Evolutionary conservation across 2,797 vertebrate species (phyloP).

Genomic region (Chaetophractus vellerosus): DNA sequence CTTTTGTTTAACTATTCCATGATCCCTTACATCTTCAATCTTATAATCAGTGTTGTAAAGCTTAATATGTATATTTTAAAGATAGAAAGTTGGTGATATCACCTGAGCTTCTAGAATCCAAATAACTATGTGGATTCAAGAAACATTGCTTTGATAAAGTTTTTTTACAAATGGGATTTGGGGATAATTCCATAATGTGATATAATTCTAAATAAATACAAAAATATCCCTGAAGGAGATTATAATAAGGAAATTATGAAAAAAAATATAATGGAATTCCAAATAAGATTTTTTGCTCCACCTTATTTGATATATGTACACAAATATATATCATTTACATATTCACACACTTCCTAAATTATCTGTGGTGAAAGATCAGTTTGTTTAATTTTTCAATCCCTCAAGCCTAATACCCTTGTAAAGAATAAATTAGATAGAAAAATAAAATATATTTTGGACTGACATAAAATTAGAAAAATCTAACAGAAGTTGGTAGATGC

Average conservation of each 20-base stretch:
- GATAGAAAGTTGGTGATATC: not conserved
- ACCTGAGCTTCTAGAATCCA: not conserved
- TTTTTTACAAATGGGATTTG: not conserved
- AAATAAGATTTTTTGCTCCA: not conserved
- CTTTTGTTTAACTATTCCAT: not conserved
- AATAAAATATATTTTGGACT: not conserved
- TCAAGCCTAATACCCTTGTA: not conserved
- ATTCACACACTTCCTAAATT: too few species aligned
- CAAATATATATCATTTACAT: too few species aligned
- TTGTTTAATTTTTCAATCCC: constrained; percentile 32
- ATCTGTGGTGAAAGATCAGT: not conserved
- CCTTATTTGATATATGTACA: not conserved
- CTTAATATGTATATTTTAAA: constrained; percentile 18
- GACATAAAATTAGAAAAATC: not conserved
- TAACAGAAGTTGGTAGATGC: not conserved
- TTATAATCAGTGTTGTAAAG: not conserved
- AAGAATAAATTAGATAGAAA: not conserved
- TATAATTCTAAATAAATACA: not conserved
- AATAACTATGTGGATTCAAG: not conserved
- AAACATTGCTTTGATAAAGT: not conserved
- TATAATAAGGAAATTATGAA: not conserved
- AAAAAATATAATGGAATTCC: not conserved
- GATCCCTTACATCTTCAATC: not conserved
- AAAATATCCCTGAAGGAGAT: not conserved
- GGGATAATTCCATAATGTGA: not conserved